Percentiles rank a stretch among this genome's conserved stretches.
These are phyloP conservation scores for Burhinus bistriatus DNA, from an alignment of 2,113 vertebrate species.

Conservation along the genomic window DNA sequence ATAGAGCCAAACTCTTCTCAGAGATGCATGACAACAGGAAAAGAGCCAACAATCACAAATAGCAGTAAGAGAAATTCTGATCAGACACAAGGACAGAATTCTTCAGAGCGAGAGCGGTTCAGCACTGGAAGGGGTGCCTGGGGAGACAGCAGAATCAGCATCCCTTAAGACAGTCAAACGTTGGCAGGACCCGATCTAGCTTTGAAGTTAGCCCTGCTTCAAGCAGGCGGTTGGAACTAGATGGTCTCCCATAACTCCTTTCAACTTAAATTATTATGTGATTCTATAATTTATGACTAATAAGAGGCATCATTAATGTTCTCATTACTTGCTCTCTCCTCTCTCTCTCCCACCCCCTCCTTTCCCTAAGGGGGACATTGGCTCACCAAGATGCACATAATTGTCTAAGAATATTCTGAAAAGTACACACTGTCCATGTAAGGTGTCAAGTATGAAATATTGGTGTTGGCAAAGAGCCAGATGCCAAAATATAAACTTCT, in stretches of 20 bases:
- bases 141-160: neutral
- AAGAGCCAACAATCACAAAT: neutral
- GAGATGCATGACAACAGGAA: neutral
- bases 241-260: neutral
- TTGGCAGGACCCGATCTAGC: neutral
- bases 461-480: constrained; percentile 12
- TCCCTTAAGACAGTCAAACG: neutral
- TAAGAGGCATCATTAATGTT: constrained; percentile 16
- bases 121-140: neutral
- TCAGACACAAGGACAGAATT: neutral
- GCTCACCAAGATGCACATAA: neutral
- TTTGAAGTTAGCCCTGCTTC: neutral
- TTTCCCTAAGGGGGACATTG: constrained; percentile 18
- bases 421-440: constrained; percentile 28
- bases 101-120: neutral
- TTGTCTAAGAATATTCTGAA: constrained; percentile 8
- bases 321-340: neutral
- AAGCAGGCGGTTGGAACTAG: neutral
- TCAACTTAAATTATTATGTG: constrained; percentile 17
- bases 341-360: neutral
- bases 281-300: constrained; percentile 50
- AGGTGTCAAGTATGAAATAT: constrained; percentile 50
- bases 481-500: constrained; percentile 52
- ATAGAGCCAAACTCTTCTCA: neutral
- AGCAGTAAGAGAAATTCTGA: neutral